A percentile compares a stretch with the other conserved stretches of the same genome.
These are phyloP conservation scores for Ooceraea biroi DNA, from an alignment of 1,140 invertebrate species.

Conservation along the genomic window DNA sequence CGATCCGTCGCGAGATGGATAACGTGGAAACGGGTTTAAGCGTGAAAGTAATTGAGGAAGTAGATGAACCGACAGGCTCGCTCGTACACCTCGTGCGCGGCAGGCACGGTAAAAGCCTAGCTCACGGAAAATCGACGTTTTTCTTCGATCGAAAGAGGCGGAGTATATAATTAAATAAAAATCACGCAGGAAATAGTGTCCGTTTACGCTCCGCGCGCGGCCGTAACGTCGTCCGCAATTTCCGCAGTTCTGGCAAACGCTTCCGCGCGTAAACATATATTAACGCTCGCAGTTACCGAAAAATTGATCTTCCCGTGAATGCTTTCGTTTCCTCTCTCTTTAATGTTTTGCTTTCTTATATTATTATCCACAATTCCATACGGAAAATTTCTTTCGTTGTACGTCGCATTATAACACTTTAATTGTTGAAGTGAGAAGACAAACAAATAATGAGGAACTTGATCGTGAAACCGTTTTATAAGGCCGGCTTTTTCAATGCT, in stretches of 20 bases:
- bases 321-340: not conserved
- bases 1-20: constrained; percentile 75
- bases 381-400: not conserved
- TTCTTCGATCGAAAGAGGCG: constrained; percentile 34
- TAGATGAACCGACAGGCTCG: constrained; percentile 69
- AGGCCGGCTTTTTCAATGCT: not conserved
- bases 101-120: constrained; percentile 35
- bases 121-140: constrained; percentile 65
- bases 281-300: not conserved
- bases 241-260: not conserved
- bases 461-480: no score
- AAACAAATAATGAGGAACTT: no score
- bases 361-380: not conserved
- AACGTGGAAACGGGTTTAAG: constrained; percentile 81
- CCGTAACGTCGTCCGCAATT: constrained; percentile 36
- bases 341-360: no score
- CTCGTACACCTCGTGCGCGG: constrained; percentile 39
- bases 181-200: constrained; percentile 41
- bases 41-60: constrained; percentile 82
- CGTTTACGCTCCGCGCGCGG: constrained; percentile 17
- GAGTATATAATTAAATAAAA: constrained; percentile 32
- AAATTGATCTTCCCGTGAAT: no score
- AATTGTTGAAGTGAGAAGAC: no score
- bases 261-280: constrained; percentile 7
- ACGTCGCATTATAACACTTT: not conserved